Percentiles rank a stretch among this genome's conserved stretches.
Conservation (phyloP, 2,888 invertebrate species). For the Craniophora ligustri region DNA sequence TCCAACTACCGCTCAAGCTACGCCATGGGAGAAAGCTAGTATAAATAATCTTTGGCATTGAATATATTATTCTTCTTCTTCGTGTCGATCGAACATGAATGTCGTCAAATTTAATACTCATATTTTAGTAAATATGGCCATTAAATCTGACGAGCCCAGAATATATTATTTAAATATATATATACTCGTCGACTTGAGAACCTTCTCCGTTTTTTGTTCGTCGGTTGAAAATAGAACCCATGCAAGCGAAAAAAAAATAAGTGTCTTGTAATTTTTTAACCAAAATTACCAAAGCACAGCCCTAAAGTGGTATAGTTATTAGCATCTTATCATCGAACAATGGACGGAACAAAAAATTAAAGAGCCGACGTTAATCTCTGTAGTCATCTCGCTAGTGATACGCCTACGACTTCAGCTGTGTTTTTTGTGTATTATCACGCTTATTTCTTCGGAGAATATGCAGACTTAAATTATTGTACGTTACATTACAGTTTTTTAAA, state of each 20-base stretch:
- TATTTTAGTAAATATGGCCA: too few species aligned
- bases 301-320: conserved; percentile 56
- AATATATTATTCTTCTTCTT: too few species aligned
- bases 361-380: conserved; percentile 58
- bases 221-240: too few species aligned
- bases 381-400: conserved; percentile 50
- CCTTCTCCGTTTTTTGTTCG: too few species aligned
- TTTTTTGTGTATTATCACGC: conserved; percentile 18
- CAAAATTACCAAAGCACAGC: conserved; percentile 32
- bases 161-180: too few species aligned
- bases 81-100: too few species aligned
- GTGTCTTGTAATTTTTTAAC: background rate
- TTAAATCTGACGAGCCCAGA: too few species aligned
- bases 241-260: background rate
- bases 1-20: too few species aligned
- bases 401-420: conserved; percentile 25
- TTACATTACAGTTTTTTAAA: background rate
- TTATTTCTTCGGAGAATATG: conserved; percentile 11
- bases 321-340: conserved; percentile 63
- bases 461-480: background rate
- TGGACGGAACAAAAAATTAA: conserved; percentile 59
- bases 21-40: too few species aligned
- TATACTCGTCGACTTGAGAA: too few species aligned
- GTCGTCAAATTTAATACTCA: too few species aligned
- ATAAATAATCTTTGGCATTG: too few species aligned